Conservation (phyloP, 1,140 invertebrate species). For the Diachasma alloeum region DNA sequence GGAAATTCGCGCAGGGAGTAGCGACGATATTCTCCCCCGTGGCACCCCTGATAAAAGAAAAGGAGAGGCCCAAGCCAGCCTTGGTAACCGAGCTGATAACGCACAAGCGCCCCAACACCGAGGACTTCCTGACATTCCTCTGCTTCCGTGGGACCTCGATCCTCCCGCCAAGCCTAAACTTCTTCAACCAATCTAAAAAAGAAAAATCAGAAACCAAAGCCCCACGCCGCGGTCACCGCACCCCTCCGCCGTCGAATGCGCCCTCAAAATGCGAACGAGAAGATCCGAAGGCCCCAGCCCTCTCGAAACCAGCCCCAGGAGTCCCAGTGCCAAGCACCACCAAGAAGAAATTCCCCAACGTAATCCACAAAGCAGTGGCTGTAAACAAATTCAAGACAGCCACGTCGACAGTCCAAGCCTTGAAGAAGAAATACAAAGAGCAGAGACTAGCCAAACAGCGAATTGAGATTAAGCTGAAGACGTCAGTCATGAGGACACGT, state of each 20-base stretch:
- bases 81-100: conserved; percentile 69
- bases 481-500: conserved; percentile 57
- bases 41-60: conserved; percentile 69
- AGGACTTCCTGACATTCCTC: conserved; percentile 90
- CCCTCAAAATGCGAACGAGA: conserved; percentile 37
- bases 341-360: conserved; percentile 31
- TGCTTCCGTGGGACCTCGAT: conserved; percentile 83
- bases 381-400: conserved; percentile 53
- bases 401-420: conserved; percentile 67
- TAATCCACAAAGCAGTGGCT: conserved; percentile 38
- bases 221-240: conserved; percentile 31
- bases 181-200: conserved; percentile 70
- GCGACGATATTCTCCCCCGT: conserved; percentile 54
- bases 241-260: conserved; percentile 25
- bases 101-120: conserved; percentile 82
- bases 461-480: conserved; percentile 55
- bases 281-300: neutral
- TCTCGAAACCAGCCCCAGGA: conserved; percentile 32
- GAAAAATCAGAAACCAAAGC: conserved; percentile 51
- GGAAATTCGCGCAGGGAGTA: conserved; percentile 89
- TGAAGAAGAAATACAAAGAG: conserved; percentile 74
- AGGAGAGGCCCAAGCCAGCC: conserved; percentile 64
- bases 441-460: conserved; percentile 69
- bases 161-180: conserved; percentile 78
- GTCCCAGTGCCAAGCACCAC: neutral